These are phyloP conservation scores for Oreochromis mossambicus DNA, from an alignment of 2,797 vertebrate species.

Conservation along the genomic window DNA sequence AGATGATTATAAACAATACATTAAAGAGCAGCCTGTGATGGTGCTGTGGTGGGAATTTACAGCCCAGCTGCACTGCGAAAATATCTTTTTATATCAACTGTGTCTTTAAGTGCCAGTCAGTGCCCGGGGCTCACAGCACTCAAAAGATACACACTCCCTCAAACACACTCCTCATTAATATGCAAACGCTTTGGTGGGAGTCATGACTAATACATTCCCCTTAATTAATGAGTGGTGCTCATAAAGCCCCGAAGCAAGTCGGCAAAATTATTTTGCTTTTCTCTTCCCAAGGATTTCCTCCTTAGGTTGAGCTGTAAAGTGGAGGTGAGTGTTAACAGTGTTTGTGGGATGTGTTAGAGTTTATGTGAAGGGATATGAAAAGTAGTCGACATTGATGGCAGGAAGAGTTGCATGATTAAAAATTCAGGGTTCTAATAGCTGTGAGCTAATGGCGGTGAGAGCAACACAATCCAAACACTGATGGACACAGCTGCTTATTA, in stretches of 20 bases:
- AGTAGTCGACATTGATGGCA: conserved; percentile 1
- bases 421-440: conserved; percentile 29
- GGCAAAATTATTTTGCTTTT: conserved; percentile 62
- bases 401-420: conserved; percentile 31
- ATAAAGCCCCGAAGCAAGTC: conserved; percentile 52
- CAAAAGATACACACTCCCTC: conserved; percentile 4
- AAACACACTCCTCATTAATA: conserved; percentile 62
- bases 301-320: conserved; percentile 28
- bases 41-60: background rate
- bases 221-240: conserved; percentile 72
- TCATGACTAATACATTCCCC: conserved; percentile 72
- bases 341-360: conserved; percentile 14
- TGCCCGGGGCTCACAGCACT: conserved; percentile 25
- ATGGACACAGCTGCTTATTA: conserved; percentile 3
- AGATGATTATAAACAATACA: conserved; percentile 24
- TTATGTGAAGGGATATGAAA: conserved; percentile 16
- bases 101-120: conserved; percentile 31
- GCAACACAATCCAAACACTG: conserved; percentile 17
- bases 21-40: conserved; percentile 4
- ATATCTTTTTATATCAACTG: background rate
- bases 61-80: background rate
- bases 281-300: conserved; percentile 45
- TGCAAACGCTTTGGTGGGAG: conserved; percentile 60
- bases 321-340: conserved; percentile 33
- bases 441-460: background rate